These are phyloP conservation scores for Endomychus coccineus DNA, from an alignment of 2,888 invertebrate species.

Conservation along the genomic window DNA sequence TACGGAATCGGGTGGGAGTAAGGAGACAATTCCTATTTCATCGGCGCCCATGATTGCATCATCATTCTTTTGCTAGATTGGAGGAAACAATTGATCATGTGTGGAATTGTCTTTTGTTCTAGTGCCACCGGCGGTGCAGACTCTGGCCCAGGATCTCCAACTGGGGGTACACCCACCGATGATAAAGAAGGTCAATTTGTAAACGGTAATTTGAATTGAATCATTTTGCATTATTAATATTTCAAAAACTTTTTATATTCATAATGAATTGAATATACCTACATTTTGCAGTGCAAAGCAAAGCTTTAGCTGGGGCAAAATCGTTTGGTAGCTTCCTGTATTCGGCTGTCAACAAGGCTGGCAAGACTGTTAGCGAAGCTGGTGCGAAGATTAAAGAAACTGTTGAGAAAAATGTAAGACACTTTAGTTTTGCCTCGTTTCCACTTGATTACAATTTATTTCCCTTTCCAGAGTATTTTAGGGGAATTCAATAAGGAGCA, in stretches of 20 bases:
- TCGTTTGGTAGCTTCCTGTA: conserved; percentile 88
- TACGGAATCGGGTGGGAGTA: no score
- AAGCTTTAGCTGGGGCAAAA: conserved; percentile 84
- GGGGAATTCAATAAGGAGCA: conserved; percentile 97
- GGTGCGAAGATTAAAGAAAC: conserved; percentile 91
- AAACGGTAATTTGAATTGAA: conserved; percentile 55
- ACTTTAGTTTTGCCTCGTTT: conserved; percentile 18
- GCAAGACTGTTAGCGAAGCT: conserved; percentile 84
- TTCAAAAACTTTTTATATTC: neutral
- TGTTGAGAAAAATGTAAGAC: conserved; percentile 90
- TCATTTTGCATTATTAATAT: no score
- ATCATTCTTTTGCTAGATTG: conserved; percentile 5
- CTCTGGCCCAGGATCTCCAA: conserved; percentile 72
- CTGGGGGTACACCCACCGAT: conserved; percentile 71
- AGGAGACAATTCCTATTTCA: no score
- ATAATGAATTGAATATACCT: conserved; percentile 1
- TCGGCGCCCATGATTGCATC: no score
- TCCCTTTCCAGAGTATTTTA: conserved; percentile 70
- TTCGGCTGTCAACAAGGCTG: conserved; percentile 93
- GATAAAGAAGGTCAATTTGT: conserved; percentile 75
- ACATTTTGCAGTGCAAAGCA: conserved; percentile 67
- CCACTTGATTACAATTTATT: conserved; percentile 6
- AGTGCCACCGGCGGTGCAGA: conserved; percentile 89
- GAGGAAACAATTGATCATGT: no score
- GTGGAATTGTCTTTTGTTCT: conserved; percentile 32